Conservation (phyloP, 1,140 invertebrate genomes). For the Phymastichus coffea region DNA sequence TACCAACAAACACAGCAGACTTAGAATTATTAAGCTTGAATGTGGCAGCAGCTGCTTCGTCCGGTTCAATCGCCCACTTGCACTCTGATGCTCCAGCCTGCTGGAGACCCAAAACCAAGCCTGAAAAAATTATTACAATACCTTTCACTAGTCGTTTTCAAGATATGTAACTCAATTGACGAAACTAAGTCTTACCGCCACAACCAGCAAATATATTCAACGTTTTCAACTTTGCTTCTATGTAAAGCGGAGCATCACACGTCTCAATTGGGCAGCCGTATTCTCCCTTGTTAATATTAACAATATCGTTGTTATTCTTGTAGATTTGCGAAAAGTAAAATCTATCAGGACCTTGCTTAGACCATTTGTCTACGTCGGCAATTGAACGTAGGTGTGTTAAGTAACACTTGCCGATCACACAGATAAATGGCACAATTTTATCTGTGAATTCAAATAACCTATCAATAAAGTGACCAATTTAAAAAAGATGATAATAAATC, state of each 20-base stretch:
- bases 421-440: neutral
- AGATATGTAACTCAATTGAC: too few species aligned
- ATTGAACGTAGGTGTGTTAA: conserved; percentile 60
- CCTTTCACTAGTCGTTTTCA: neutral
- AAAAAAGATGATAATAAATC: neutral
- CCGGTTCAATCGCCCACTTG: conserved; percentile 81
- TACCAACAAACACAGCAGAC: conserved; percentile 74
- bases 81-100: conserved; percentile 68
- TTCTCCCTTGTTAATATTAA: neutral
- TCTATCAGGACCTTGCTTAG: conserved; percentile 62
- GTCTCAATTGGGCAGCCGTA: neutral
- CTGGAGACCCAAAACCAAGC: conserved; percentile 70
- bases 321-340: conserved; percentile 71
- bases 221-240: conserved; percentile 65
- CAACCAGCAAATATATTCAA: conserved; percentile 88
- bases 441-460: conserved; percentile 1
- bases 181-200: too few species aligned
- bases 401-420: conserved; percentile 64
- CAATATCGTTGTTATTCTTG: neutral
- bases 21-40: conserved; percentile 77
- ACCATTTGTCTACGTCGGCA: conserved; percentile 61
- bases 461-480: neutral
- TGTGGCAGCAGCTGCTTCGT: conserved; percentile 74
- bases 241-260: conserved; percentile 14
- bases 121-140: conserved; percentile 27